Base-by-base conservation (phyloP, 2,113 vertebrate species). In the Meriones unguiculatus region DNA sequence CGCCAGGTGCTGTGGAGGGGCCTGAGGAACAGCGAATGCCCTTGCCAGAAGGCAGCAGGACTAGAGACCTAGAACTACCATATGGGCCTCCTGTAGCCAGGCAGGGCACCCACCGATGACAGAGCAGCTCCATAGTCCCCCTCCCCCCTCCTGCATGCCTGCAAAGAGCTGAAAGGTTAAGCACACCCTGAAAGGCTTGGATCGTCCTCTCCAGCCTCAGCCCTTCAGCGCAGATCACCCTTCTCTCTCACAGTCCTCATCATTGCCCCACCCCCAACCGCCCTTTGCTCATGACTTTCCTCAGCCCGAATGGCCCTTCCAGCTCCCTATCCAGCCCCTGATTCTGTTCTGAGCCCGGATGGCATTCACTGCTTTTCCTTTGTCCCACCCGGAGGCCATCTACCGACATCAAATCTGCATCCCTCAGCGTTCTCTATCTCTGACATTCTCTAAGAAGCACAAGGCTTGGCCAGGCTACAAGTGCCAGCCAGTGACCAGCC, bases 31-130 rank as follows among this genome's bases (percentile, higher is more conserved):
- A 3, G 32, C 5, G 32, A 25, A 73, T 12, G 82, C 46, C 97
- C 97, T 97, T 97, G 97, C 97, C 52, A 0, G 72, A 95, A 96
- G 97, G 88, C 89, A 32, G 54, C 11, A 1, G 0, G 50, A 70
- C 15, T 0, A 7, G 80, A 93, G 93, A 84, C 17, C n/a, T 28
- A 28, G 73, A 75, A 18, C 88, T 25, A 2, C 38, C 25, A 17
- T 4, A 0, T 0, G 5, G 87, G 10, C 10, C 32, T 50, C 20
- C 35, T 46, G 0, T 12, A 50, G n/a, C 72, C 13, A 0, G 4
- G 30, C 5, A 0, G 35, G 69, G 17, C 38, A 24, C 25, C 80
- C 22, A 46, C 18, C 2, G 57, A 77, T 10, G 17, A 65, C 67
- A 32, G 65, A 64, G 32, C 24, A 28, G 22, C 8, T 25, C n/a